Percentiles rank a stretch among this genome's conserved stretches.
Evolutionary conservation across 2,113 vertebrate genomes (phyloP).

Genomic region (Micromys minutus): DNA sequence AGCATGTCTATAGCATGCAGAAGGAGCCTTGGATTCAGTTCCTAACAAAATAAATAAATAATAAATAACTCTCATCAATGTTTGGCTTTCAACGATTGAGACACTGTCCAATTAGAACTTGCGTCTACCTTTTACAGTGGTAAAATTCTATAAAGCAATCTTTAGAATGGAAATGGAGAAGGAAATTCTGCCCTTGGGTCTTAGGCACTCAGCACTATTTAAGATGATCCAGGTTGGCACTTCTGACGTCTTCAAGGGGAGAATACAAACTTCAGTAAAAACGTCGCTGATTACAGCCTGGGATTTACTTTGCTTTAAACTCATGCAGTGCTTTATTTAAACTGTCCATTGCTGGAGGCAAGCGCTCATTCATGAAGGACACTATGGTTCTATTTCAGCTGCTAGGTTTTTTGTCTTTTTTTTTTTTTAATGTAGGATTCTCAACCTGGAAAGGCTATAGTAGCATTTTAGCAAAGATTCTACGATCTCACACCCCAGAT

Average conservation of each 20-base stretch:
- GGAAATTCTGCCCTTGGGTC: conserved; percentile 26
- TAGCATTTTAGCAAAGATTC: neutral
- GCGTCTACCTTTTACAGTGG: conserved; percentile 24
- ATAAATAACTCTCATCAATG: neutral
- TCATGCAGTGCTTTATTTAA: conserved; percentile 6
- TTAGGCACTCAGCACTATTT: conserved; percentile 17
- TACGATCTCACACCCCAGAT: neutral
- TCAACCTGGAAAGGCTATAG: neutral
- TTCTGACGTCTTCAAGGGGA: neutral
- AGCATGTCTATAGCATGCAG: neutral
- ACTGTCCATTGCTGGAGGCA: neutral
- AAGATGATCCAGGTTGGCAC: neutral
- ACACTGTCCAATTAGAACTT: conserved; percentile 19
- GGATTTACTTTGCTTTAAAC: conserved; percentile 31
- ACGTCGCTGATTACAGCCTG: neutral
- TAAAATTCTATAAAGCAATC: neutral
- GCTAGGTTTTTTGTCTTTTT: neutral
- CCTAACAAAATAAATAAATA: neutral
- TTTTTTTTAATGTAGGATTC: neutral
- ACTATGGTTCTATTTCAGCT: conserved; percentile 30
- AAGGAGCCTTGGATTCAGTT: neutral
- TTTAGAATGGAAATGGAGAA: neutral
- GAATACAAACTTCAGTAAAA: conserved; percentile 9
- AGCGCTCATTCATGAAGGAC: neutral
- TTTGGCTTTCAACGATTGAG: conserved; percentile 11